Conservation (phyloP, 2,888 invertebrate species). For the Neria commutata region DNA sequence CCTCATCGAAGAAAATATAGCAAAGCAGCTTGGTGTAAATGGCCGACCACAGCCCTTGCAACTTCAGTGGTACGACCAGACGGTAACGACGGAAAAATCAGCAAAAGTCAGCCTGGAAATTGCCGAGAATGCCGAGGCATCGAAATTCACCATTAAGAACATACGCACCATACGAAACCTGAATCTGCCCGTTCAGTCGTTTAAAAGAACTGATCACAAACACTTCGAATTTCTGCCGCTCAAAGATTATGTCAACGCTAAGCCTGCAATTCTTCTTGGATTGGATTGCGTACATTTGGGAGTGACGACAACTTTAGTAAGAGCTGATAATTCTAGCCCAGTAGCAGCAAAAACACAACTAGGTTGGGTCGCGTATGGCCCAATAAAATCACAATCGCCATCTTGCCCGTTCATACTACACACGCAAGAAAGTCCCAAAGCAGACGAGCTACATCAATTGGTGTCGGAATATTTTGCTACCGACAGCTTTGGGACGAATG, state of each 20-base stretch:
- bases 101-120: constrained; percentile 15
- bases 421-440: background rate
- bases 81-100: constrained; percentile 7
- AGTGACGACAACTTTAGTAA: background rate
- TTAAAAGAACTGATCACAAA: background rate
- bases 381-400: background rate
- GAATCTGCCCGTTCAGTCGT: background rate
- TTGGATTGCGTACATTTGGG: constrained; percentile 7
- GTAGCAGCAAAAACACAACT: constrained; percentile 7
- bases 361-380: constrained; percentile 15
- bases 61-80: constrained; percentile 25
- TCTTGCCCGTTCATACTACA: background rate
- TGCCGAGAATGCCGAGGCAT: background rate
- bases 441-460: background rate
- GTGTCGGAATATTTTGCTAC: constrained; percentile 16
- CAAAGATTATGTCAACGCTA: constrained; percentile 6
- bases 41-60: constrained; percentile 20
- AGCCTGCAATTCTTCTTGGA: constrained; percentile 3
- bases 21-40: constrained; percentile 17
- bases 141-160: background rate
- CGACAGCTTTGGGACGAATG: constrained; percentile 7
- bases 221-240: constrained; percentile 3
- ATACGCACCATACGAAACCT: background rate
- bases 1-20: constrained; percentile 13
- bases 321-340: background rate